These are phyloP conservation scores for Ophion obscuratus DNA, from an alignment of 2,888 invertebrate species.

Conservation along the genomic window DNA sequence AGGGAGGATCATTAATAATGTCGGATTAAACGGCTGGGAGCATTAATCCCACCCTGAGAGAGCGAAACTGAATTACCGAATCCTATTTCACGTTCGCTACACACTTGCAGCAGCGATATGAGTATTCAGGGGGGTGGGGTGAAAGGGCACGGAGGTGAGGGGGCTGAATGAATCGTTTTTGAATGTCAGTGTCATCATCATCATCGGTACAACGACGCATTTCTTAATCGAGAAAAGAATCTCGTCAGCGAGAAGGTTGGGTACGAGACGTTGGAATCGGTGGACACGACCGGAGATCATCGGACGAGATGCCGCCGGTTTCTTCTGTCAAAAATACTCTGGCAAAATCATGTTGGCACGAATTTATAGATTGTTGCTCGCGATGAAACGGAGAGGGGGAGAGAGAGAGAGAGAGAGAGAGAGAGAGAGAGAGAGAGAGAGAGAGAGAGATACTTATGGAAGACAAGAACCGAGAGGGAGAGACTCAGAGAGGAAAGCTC, in stretches of 20 bases:
- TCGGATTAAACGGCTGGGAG: conserved; percentile 82
- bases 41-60: conserved; percentile 79
- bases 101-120: conserved; percentile 8
- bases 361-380: conserved; percentile 45
- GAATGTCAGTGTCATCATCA: conserved; percentile 81
- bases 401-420: neutral
- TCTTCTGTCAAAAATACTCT: conserved; percentile 4
- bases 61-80: conserved; percentile 72
- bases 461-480: neutral
- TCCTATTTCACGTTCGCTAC: conserved; percentile 79
- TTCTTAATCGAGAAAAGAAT: conserved; percentile 78
- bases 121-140: conserved; percentile 10
- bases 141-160: neutral
- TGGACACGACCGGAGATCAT: conserved; percentile 46
- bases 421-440: neutral
- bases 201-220: conserved; percentile 41
- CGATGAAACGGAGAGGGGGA: conserved; percentile 13
- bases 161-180: conserved; percentile 74
- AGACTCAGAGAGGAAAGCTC: neutral
- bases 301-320: conserved; percentile 16
- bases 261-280: conserved; percentile 20
- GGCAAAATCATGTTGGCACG: conserved; percentile 44
- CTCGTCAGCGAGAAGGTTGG: conserved; percentile 35
- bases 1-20: conserved; percentile 82
- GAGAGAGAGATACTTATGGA: conserved; percentile 1